These are phyloP conservation scores for Hippocampus abdominalis DNA, from an alignment of 2,113 vertebrate species.

Conservation along the genomic window DNA sequence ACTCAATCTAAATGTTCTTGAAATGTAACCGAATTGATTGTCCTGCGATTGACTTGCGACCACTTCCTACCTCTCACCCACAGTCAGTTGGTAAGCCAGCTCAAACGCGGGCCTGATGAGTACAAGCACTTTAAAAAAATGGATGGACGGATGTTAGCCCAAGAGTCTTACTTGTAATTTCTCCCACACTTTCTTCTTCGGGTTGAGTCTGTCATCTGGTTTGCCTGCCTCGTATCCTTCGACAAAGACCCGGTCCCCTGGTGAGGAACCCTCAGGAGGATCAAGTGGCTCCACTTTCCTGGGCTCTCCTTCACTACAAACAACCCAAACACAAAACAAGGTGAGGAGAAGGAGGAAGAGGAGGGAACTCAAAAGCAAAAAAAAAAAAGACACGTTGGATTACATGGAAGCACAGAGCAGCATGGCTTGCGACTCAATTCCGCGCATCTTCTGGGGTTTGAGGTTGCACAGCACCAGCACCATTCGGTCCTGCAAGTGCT, in stretches of 20 bases:
- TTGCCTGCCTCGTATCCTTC: conserved; percentile 84
- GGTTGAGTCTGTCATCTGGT: conserved; percentile 87
- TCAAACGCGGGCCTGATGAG: background rate
- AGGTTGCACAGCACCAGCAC: conserved; percentile 92
- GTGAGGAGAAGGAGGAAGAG: background rate
- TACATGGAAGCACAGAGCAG: conserved; percentile 90
- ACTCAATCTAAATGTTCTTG: too few relatives aligned
- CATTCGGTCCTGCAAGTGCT: conserved; percentile 83
- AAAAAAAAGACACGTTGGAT: background rate
- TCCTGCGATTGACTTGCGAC: background rate
- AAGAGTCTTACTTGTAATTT: conserved; percentile 83
- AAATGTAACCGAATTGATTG: background rate
- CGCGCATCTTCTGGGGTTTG: conserved; percentile 95
- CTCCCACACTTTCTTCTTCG: conserved; percentile 97
- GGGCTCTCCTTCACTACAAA: conserved; percentile 76
- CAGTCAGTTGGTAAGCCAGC: background rate
- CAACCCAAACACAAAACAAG: conserved; percentile 5
- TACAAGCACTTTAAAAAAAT: background rate
- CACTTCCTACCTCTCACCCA: background rate
- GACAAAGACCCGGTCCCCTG: conserved; percentile 84
- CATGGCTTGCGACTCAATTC: conserved; percentile 95
- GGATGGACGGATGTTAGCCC: background rate
- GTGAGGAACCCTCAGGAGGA: conserved; percentile 80
- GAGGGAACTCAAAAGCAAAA: background rate
- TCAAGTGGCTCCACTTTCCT: conserved; percentile 87